Evolutionary conservation across 2,113 vertebrate species (phyloP).

Genomic region (Anguilla rostrata): DNA sequence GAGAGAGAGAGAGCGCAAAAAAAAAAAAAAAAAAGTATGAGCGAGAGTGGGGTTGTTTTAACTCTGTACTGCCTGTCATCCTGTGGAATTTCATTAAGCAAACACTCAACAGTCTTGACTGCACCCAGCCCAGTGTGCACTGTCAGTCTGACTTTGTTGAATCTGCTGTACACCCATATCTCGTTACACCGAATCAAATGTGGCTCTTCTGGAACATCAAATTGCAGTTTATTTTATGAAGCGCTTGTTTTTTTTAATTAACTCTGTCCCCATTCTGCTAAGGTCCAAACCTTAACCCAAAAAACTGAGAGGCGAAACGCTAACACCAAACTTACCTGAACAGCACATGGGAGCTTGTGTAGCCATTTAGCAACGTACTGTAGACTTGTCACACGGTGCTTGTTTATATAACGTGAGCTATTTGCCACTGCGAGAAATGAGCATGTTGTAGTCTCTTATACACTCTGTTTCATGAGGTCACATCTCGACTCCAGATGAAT

Average conservation of each 20-base stretch:
- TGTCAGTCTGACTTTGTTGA: neutral
- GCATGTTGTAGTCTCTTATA: neutral
- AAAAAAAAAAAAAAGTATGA: constrained; percentile 19
- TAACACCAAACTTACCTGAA: neutral
- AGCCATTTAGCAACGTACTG: neutral
- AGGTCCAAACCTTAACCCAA: neutral
- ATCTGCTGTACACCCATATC: neutral
- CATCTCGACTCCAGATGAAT: neutral
- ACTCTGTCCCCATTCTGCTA: neutral
- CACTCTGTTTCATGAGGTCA: neutral
- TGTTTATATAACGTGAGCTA: neutral
- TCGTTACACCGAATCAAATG: neutral
- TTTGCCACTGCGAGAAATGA: neutral
- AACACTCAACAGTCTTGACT: constrained; percentile 17
- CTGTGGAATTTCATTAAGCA: constrained; percentile 31
- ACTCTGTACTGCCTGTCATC: constrained; percentile 26
- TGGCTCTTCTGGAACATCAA: neutral
- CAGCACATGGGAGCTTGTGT: neutral
- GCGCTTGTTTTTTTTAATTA: neutral
- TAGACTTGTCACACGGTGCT: neutral
- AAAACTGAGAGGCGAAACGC: neutral
- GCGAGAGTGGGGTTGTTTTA: neutral
- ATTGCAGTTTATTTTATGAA: neutral
- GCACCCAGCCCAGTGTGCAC: neutral
- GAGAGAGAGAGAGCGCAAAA: constrained; percentile 15